Percentiles rank a stretch among this genome's conserved stretches.
Evolutionary conservation across 2,113 vertebrate genomes (phyloP).

Genomic region (Arvicanthis niloticus): DNA sequence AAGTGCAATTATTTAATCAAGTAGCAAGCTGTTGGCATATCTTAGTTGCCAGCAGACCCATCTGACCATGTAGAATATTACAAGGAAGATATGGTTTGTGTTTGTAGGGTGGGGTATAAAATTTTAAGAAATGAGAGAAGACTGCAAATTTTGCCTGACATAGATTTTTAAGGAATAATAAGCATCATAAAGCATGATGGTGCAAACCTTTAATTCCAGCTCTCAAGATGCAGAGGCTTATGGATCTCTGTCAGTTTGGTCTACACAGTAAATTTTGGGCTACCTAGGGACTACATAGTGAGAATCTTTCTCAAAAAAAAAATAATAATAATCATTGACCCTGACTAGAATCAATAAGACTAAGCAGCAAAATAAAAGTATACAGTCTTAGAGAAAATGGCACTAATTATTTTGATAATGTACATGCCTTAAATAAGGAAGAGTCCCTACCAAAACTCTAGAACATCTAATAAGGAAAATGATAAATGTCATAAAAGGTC

Average conservation of each 20-base stretch:
- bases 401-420: background rate
- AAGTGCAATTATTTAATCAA: background rate
- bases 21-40: background rate
- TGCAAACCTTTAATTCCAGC: background rate
- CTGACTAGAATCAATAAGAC: background rate
- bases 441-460: background rate
- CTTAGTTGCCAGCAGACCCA: background rate
- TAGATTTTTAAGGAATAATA: conserved; percentile 31
- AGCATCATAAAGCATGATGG: background rate
- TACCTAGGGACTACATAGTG: background rate
- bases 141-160: background rate
- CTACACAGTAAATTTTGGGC: background rate
- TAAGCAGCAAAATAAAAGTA: background rate
- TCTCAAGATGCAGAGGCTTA: background rate
- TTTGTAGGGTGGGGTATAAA: conserved; percentile 21
- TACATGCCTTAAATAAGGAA: conserved; percentile 8
- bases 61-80: background rate
- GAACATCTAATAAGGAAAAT: background rate
- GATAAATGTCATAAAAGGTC: background rate
- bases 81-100: background rate
- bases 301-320: background rate
- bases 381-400: background rate
- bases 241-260: background rate
- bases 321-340: background rate
- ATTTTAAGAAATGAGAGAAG: background rate